Percentiles rank a stretch among this genome's conserved stretches.
phyloP scores from a whole-genome alignment of 1,140 invertebrate genomes.

The Protaetia brevitarsis region DNA sequence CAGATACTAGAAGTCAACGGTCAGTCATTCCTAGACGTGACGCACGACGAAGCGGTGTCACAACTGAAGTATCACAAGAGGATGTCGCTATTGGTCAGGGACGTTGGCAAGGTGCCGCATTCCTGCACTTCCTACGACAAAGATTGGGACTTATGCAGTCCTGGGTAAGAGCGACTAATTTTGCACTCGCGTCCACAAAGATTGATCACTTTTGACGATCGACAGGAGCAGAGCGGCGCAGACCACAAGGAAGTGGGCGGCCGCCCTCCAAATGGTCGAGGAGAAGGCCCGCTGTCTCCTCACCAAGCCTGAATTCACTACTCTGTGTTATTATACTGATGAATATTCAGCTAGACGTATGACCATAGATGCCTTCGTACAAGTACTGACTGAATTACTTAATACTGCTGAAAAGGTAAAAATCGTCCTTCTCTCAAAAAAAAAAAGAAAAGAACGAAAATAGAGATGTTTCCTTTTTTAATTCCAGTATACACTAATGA shows the following conservation, averaged over 20 bases:
- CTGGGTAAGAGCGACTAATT: constrained; percentile 47
- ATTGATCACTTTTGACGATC: neutral
- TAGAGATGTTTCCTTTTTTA: constrained; percentile 22
- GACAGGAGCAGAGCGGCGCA: constrained; percentile 44
- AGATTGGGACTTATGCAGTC: constrained; percentile 56
- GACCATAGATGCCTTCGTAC: constrained; percentile 84
- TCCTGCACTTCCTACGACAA: constrained; percentile 78
- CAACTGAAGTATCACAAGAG: constrained; percentile 84
- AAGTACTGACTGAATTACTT: constrained; percentile 82
- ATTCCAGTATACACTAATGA: constrained; percentile 79
- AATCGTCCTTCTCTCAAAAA: neutral
- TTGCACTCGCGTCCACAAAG: neutral
- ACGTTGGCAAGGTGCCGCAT: constrained; percentile 89
- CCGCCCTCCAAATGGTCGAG: constrained; percentile 81
- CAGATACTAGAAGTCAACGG: constrained; percentile 93
- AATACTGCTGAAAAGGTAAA: constrained; percentile 88
- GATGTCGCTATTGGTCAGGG: constrained; percentile 80
- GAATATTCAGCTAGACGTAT: constrained; percentile 84
- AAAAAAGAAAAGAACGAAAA: neutral
- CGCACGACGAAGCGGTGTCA: constrained; percentile 90
- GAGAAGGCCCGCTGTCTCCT: constrained; percentile 84
- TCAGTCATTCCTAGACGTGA: constrained; percentile 85
- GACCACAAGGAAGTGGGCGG: constrained; percentile 56
- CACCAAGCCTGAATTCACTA: constrained; percentile 79
- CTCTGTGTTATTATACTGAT: constrained; percentile 83